phyloP scores from a whole-genome alignment of 2,797 vertebrate genomes.

The Anniella stebbinsi region DNA sequence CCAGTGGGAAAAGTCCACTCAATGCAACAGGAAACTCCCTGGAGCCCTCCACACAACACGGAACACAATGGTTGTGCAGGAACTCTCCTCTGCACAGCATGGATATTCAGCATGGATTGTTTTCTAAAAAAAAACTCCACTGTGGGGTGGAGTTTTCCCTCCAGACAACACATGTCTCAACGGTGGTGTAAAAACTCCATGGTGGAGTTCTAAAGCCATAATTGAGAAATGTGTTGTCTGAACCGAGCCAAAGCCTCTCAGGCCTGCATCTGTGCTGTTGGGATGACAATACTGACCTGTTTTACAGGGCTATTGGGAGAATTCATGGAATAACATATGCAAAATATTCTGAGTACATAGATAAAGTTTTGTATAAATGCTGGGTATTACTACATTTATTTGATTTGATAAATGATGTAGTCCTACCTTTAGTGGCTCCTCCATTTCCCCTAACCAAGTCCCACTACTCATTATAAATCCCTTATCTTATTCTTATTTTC shows the following conservation, averaged over 20 bases:
- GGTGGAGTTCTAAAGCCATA: no score
- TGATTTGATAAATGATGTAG: conserved; percentile 13
- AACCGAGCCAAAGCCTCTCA: not conserved
- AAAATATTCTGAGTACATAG: not conserved
- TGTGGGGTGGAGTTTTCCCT: no score
- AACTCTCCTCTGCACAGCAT: no score
- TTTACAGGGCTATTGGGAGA: not conserved
- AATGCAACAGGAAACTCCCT: no score
- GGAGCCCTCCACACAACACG: no score
- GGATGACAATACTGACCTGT: not conserved
- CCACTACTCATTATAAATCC: not conserved
- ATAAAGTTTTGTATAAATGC: conserved; percentile 4
- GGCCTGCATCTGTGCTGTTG: not conserved
- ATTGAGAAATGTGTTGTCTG: no score
- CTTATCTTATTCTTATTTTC: not conserved
- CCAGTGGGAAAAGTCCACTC: no score
- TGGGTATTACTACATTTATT: not conserved
- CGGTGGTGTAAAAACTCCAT: no score
- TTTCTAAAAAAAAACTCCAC: no score
- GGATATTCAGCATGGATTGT: no score
- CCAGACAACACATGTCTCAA: no score
- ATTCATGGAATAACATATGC: not conserved
- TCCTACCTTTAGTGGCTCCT: not conserved
- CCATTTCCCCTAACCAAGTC: not conserved
- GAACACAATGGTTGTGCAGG: no score